phyloP scores from a whole-genome alignment of 2,888 invertebrate genomes.

The Aromia moschata region DNA sequence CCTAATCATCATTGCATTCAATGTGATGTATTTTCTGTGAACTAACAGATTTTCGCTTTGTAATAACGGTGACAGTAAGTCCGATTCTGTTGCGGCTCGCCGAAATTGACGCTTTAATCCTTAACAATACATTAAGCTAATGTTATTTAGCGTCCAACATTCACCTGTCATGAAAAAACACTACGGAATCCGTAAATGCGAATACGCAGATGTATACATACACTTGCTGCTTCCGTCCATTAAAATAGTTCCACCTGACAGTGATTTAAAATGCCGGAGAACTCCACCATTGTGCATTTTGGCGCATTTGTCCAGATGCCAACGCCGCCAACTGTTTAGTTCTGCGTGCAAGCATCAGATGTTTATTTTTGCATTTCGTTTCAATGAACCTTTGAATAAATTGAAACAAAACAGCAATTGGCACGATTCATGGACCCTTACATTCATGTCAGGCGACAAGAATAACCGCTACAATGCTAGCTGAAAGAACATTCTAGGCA shows the following conservation, averaged over 20 bases:
- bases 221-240: conserved; percentile 2
- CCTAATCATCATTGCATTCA: no score
- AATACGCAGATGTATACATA: no score
- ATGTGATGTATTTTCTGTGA: no score
- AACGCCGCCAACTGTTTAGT: conserved; percentile 26
- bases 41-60: no score
- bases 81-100: no score
- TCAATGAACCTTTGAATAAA: conserved; percentile 60
- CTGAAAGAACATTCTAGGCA: conserved; percentile 54
- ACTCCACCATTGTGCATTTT: conserved; percentile 4
- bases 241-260: background rate
- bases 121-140: no score
- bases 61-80: no score
- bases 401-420: conserved; percentile 56
- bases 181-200: no score
- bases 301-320: conserved; percentile 29
- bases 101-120: no score
- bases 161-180: no score
- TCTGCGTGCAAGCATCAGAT: conserved; percentile 24
- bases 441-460: conserved; percentile 48
- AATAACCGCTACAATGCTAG: conserved; percentile 43
- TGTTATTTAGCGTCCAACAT: no score
- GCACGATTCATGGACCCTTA: conserved; percentile 54
- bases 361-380: conserved; percentile 49
- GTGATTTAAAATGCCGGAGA: conserved; percentile 5